Evolutionary conservation across 2,888 invertebrate genomes (phyloP), one percentile per base, ranked within the genome.

Genomic region (Meghimatium bilineatum): DNA sequence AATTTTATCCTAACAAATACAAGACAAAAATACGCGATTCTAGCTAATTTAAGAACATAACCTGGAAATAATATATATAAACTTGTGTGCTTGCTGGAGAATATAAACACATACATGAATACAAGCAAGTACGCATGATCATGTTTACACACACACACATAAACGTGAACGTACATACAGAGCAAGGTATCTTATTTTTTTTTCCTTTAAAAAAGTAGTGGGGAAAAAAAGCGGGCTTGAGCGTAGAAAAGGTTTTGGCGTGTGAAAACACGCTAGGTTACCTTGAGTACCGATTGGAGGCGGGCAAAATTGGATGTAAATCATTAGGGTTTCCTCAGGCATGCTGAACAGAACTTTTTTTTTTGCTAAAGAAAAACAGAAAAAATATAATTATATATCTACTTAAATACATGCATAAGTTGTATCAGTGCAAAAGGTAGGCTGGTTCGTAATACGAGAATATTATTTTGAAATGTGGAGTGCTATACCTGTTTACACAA

Each of bases 81-180:
- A 5, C 63, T 14, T 63, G 63, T n/a, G n/a, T n/a, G n/a, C n/a
- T n/a, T n/a, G n/a, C 17, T 26, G 29, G 23, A 63, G 8, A n/a
- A 23, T 63, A 63, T 29, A 5, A 63, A 12, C n/a, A 12, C n/a
- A 29, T 63, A 5, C 63, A 5, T 63, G 63, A 63, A 63, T 29
- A 29, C 63, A 14, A 29, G 3, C 75, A 75, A 52, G 29, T 52
- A 75, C 75, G 44, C 34, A 76, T 26, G 23, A 0, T 56, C 36
- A 56, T 34, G 44, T 38, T n/a, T 49, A 72, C n/a, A 72, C 72
- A 72, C 72, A 44, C 8, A 72, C 72, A 44, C 29, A 72, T 34
- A 60, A 14, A 34, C 76, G 34, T 26, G n/a, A 34, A 77, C 77
- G 34, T 34, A 63, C 63, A 26, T 23, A 36, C 38, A 76, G 34